phyloP scores from a whole-genome alignment of 2,888 invertebrate species.

The Netelia virgata region DNA sequence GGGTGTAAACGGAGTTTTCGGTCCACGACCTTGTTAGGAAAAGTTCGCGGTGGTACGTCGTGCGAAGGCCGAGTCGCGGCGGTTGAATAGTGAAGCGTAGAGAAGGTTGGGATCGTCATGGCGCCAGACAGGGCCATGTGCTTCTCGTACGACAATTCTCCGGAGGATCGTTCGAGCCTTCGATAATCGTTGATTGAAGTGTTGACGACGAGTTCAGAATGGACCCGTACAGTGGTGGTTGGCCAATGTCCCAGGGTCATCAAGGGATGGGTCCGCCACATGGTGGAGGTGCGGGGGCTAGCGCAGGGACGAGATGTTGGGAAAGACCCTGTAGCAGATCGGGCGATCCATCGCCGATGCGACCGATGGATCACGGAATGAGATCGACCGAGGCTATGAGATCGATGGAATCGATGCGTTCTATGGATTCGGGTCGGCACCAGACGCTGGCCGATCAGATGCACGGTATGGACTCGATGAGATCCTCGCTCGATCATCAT shows the following conservation, averaged over 20 bases:
- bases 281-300: constrained; percentile 50
- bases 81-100: constrained; percentile 6
- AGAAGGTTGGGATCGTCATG: constrained; percentile 70
- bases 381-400: constrained; percentile 82
- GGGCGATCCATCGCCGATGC: constrained; percentile 83
- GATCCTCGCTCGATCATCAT: constrained; percentile 67
- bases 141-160: constrained; percentile 54
- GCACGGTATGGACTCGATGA: constrained; percentile 66
- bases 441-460: constrained; percentile 74
- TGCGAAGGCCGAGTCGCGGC: not conserved
- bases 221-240: constrained; percentile 86
- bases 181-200: constrained; percentile 56
- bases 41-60: constrained; percentile 29
- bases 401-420: constrained; percentile 83
- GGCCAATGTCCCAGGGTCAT: constrained; percentile 81
- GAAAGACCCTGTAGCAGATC: constrained; percentile 82
- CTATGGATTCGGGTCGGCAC: constrained; percentile 81
- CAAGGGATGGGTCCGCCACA: constrained; percentile 68
- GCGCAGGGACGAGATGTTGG: constrained; percentile 79
- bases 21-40: not conserved
- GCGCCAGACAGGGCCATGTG: constrained; percentile 81
- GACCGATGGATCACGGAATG: constrained; percentile 82
- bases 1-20: constrained; percentile 23
- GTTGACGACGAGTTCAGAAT: constrained; percentile 74
- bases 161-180: constrained; percentile 21